phyloP scores from a whole-genome alignment of 2,888 invertebrate species.

The Epirrita christyi region DNA sequence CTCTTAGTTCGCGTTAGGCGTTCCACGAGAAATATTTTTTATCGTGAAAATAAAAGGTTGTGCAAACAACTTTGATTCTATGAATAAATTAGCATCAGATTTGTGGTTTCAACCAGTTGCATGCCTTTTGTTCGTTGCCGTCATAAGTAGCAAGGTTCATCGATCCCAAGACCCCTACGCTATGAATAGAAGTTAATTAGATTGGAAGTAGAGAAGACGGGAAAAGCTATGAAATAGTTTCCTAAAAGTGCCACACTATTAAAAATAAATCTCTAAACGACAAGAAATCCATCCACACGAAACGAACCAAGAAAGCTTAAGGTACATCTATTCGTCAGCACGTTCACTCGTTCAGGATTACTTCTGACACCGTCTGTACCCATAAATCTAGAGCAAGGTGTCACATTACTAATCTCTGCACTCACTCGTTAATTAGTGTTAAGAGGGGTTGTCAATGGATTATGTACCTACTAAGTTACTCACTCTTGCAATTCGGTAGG shows the following conservation, averaged over 20 bases:
- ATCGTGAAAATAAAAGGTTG: slow-evolving; percentile 27
- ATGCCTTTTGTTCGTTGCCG: slow-evolving; percentile 11
- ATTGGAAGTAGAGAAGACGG: background rate
- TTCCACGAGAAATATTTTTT: slow-evolving; percentile 29
- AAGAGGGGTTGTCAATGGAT: slow-evolving; percentile 69
- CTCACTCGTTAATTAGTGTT: slow-evolving; percentile 71
- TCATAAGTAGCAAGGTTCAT: background rate
- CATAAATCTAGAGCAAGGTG: slow-evolving; percentile 68
- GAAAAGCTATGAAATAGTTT: background rate
- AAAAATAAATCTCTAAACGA: background rate
- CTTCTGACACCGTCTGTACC: slow-evolving; percentile 54
- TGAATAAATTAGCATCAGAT: slow-evolving; percentile 33
- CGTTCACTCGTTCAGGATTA: slow-evolving; percentile 55
- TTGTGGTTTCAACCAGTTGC: slow-evolving; percentile 26
- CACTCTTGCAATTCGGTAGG: slow-evolving; percentile 37
- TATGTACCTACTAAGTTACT: slow-evolving; percentile 34
- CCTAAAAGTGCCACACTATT: background rate
- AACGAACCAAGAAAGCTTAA: slow-evolving; percentile 23
- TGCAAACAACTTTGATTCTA: slow-evolving; percentile 31
- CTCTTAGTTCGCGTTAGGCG: slow-evolving; percentile 32
- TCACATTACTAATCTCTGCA: slow-evolving; percentile 67
- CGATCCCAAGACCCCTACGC: background rate
- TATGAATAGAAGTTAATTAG: background rate
- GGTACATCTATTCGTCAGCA: slow-evolving; percentile 35
- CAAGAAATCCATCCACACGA: slow-evolving; percentile 2